phyloP scores from a whole-genome alignment of 2,113 vertebrate genomes.

The Neoarius graeffei region DNA sequence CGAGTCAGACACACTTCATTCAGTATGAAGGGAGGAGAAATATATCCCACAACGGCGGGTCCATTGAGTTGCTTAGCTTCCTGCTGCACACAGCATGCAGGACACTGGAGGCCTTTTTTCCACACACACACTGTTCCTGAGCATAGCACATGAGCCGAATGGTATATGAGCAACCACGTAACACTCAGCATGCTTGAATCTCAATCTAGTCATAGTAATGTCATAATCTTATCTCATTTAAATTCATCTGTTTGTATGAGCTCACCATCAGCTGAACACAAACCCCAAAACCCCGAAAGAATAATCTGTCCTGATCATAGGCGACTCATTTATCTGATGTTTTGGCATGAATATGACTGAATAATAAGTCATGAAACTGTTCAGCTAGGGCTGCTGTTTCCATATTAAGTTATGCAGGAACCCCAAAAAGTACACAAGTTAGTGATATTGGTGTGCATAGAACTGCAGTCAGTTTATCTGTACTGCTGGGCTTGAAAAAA shows the following conservation, averaged over 20 bases:
- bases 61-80: not conserved
- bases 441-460: not conserved
- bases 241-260: not conserved
- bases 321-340: not conserved
- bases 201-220: not conserved
- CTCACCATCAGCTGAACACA: not conserved
- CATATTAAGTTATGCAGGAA: not conserved
- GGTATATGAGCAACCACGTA: not conserved
- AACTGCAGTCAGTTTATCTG: not conserved
- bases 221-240: not conserved
- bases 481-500: not conserved
- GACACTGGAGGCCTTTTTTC: not conserved
- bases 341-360: not conserved
- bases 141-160: constrained; percentile 14
- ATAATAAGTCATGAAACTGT: not conserved
- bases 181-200: not conserved
- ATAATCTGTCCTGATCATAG: not conserved
- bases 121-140: not conserved
- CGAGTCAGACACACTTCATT: not conserved
- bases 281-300: not conserved
- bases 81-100: constrained; percentile 4
- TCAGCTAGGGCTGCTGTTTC: not conserved
- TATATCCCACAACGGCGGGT: not conserved
- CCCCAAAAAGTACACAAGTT: not conserved
- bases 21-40: not conserved